Conservation (phyloP, 1,140 invertebrate species). For the Sinonovacula constricta region DNA sequence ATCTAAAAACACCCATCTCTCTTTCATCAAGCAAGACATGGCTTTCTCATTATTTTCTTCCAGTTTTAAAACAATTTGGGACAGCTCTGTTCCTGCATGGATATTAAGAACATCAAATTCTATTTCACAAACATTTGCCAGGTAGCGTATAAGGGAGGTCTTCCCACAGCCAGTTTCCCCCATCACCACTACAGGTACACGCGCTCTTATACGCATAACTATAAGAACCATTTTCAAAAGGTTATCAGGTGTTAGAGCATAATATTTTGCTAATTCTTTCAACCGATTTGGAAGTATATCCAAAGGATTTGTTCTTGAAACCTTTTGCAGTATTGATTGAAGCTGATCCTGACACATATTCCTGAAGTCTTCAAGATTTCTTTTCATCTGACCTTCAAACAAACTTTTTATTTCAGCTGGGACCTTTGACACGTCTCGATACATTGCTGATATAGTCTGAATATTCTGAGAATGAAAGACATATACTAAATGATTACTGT, state of each 20-base stretch:
- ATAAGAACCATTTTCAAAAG: constrained; percentile 65
- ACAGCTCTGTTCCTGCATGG: constrained; percentile 56
- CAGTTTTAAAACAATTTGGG: constrained; percentile 38
- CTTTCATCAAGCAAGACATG: background rate
- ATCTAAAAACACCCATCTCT: constrained; percentile 59
- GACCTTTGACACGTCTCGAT: constrained; percentile 46
- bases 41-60: constrained; percentile 24
- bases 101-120: constrained; percentile 55
- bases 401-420: constrained; percentile 48
- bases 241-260: constrained; percentile 65
- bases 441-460: constrained; percentile 59
- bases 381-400: constrained; percentile 61
- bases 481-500: constrained; percentile 62
- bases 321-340: constrained; percentile 46
- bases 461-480: constrained; percentile 61
- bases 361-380: constrained; percentile 40
- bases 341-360: constrained; percentile 36
- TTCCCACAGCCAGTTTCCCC: constrained; percentile 75
- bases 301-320: constrained; percentile 32
- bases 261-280: constrained; percentile 29
- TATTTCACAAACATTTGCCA: constrained; percentile 48
- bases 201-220: constrained; percentile 49
- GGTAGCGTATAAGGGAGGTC: constrained; percentile 59
- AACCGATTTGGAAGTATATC: background rate
- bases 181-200: constrained; percentile 72